These are phyloP conservation scores for Ricordea florida DNA, from an alignment of 92 coral and sea anemone genomes.

Conservation along the genomic window DNA sequence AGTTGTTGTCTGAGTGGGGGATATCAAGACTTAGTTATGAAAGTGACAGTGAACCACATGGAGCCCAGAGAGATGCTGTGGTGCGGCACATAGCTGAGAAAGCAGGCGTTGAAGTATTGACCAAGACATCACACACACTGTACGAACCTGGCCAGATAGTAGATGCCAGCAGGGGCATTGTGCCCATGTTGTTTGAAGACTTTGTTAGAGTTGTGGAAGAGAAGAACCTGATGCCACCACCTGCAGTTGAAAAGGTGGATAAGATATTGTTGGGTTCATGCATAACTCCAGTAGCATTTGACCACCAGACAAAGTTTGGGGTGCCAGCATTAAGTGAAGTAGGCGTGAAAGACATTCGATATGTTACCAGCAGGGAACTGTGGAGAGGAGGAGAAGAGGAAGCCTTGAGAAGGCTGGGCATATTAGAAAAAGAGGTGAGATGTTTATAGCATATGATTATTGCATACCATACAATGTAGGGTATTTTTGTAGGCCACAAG, in stretches of 20 bases:
- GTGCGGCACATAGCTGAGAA: slow-evolving; percentile 62
- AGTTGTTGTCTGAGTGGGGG: slow-evolving; percentile 67
- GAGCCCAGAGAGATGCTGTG: slow-evolving; percentile 71
- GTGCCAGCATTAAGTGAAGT: slow-evolving; percentile 63
- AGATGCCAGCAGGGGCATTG: slow-evolving; percentile 38
- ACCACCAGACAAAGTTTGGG: slow-evolving; percentile 13
- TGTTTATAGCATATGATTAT: neutral
- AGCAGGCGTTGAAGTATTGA: slow-evolving; percentile 64
- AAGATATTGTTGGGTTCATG: slow-evolving; percentile 31
- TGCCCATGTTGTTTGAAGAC: slow-evolving; percentile 64
- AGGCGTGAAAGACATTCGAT: slow-evolving; percentile 45
- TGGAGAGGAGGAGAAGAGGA: slow-evolving; percentile 83
- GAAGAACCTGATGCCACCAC: slow-evolving; percentile 20
- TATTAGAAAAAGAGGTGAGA: slow-evolving; percentile 35
- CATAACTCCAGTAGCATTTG: slow-evolving; percentile 28
- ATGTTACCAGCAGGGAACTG: slow-evolving; percentile 11
- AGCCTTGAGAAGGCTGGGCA: slow-evolving; percentile 51
- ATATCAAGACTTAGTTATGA: slow-evolving; percentile 73
- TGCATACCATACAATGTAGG: neutral
- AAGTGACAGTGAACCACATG: slow-evolving; percentile 78
- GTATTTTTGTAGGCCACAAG: no score
- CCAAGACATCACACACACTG: slow-evolving; percentile 75
- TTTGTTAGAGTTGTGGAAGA: slow-evolving; percentile 57
- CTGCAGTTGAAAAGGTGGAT: slow-evolving; percentile 44
- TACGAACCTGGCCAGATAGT: slow-evolving; percentile 66